These are phyloP conservation scores for Theristicus caerulescens DNA, from an alignment of 2,113 vertebrate species.

Conservation along the genomic window DNA sequence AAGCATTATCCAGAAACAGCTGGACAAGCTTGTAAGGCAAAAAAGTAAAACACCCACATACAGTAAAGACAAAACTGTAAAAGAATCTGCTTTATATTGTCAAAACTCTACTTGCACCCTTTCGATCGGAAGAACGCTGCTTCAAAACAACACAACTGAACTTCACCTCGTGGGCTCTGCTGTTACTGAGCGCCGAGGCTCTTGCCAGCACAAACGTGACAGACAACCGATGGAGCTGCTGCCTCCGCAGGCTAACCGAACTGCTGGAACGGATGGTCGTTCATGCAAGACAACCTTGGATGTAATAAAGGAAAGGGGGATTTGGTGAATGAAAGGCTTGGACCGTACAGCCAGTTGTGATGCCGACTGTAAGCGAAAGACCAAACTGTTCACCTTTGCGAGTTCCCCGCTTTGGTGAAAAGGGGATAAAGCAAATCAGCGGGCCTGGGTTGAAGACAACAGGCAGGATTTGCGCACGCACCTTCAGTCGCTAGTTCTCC, in stretches of 20 bases:
- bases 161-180: no score
- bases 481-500: accelerated
- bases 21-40: not conserved
- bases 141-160: not conserved
- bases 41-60: accelerated
- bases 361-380: not conserved
- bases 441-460: accelerated
- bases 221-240: not conserved
- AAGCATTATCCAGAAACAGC: not conserved
- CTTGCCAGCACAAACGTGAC: not conserved
- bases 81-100: no score
- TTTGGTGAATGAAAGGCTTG: not conserved
- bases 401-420: not conserved
- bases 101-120: not conserved
- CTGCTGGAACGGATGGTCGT: not conserved
- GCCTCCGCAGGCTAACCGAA: not conserved
- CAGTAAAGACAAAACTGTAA: not conserved
- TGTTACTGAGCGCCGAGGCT: accelerated
- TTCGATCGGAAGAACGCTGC: not conserved
- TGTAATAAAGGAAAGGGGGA: no score
- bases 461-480: not conserved
- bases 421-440: not conserved
- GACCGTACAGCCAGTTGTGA: not conserved
- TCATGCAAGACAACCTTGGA: not conserved
- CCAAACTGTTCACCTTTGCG: not conserved